Base-by-base conservation (phyloP, 2,888 invertebrate genomes). In the Apodemia duryi region DNA sequence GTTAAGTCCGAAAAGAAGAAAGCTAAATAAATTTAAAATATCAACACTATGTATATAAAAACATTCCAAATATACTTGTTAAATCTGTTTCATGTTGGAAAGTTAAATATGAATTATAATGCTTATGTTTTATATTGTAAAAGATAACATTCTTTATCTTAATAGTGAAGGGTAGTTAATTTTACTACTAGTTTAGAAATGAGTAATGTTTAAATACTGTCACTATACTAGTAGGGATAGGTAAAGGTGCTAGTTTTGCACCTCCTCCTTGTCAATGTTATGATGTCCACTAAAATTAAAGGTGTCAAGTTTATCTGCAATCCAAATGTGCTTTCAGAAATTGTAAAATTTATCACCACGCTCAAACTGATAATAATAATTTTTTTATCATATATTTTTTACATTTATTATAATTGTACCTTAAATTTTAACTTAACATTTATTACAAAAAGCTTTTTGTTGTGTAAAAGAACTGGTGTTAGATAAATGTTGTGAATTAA, bases 1-100 rank as follows among this genome's bases (percentile, higher is more conserved):
- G 86, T 90, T 6, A 86, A 82, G 71, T 87, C 90, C 67, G 89
- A 86, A n/a, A 92, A 90, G 79, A 92, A 92, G 75, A 92, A 89
- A 73, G 88, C 87, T 13, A 83, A 91, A 85, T 73, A 57, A 65
- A 32, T 51, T 38, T 66, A 60, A 35, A 29, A 41, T 41, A 61
- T 13, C 51, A 32, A 38, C 46, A 3, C 4, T 46, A 28, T 7
- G 32, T 63, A 38, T 21, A 21, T 21, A 43, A 38, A 63, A 35
- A 13, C n/a, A 60, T 35, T 60, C 35, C 57, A 32, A 35, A 60
- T 13, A 11, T 32, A 57, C 57, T 60, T 60, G 57, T 60, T 60
- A 35, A 60, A 35, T 29, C 29, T 60, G 32, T 60, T 60, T 10
- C 57, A 13, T n/a, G n/a, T 6, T 60, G 13, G 11, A 60, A 60